Evolutionary conservation across 1,140 invertebrate genomes (phyloP).

Genomic region (Sesamia nonagrioides): DNA sequence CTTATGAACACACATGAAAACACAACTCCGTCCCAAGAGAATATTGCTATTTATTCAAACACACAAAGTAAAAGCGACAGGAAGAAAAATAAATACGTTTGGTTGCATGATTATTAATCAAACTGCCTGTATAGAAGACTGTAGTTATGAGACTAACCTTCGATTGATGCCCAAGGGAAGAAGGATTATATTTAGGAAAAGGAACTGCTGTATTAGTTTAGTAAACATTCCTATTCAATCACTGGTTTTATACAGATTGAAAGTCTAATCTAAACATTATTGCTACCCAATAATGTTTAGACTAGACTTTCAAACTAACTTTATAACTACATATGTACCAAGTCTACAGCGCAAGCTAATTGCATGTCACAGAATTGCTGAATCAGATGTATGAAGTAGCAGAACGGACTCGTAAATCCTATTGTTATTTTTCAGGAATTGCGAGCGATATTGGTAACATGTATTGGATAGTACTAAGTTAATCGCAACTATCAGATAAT

Average conservation of each 20-base stretch:
- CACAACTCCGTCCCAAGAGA: not conserved
- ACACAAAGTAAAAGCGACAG: not conserved
- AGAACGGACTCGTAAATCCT: not conserved
- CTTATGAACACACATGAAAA: slow-evolving; percentile 19
- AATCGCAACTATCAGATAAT: not conserved
- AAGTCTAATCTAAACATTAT: no score
- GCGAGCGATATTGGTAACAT: not conserved
- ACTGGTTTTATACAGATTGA: not conserved
- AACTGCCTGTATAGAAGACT: not conserved
- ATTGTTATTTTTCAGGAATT: slow-evolving; percentile 21
- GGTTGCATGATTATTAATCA: no score
- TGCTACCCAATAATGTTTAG: slow-evolving; percentile 3
- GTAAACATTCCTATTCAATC: not conserved
- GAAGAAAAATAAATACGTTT: slow-evolving; percentile 22
- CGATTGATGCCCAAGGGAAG: slow-evolving; percentile 2
- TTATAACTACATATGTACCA: no score
- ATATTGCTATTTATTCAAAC: slow-evolving; percentile 16
- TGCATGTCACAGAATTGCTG: no score
- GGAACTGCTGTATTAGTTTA: not conserved
- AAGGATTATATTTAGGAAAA: no score
- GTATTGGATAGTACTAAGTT: not conserved
- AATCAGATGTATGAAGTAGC: slow-evolving; percentile 7
- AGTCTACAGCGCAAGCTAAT: no score
- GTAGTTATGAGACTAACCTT: not conserved
- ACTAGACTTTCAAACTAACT: slow-evolving; percentile 19